phyloP scores from a whole-genome alignment of 2,113 vertebrate species.

The Gyps fulvus region DNA sequence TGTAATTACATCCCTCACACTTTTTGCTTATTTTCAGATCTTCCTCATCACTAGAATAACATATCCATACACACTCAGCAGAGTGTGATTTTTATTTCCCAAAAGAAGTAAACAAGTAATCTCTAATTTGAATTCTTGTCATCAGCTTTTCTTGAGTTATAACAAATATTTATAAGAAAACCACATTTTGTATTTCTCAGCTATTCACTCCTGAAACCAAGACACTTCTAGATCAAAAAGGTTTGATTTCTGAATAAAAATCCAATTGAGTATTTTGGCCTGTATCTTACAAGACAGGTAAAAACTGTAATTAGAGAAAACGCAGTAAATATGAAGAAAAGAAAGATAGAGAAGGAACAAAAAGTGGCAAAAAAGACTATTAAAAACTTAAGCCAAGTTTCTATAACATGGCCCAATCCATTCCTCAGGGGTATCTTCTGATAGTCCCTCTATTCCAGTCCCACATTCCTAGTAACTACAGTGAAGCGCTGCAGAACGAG shows the following conservation, averaged over 20 bases:
- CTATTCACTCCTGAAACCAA: background rate
- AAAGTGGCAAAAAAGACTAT: background rate
- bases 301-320: background rate
- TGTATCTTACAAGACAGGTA: background rate
- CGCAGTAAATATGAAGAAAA: background rate
- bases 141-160: background rate
- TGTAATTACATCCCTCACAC: background rate
- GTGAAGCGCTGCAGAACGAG: accelerated
- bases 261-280: background rate
- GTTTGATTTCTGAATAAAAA: background rate
- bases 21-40: background rate
- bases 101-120: background rate
- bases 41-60: background rate
- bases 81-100: background rate
- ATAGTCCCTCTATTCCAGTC: too few relatives aligned
- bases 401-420: background rate
- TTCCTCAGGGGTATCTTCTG: background rate
- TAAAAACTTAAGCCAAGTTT: background rate
- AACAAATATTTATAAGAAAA: background rate
- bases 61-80: background rate
- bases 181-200: background rate
- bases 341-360: background rate
- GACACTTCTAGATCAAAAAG: background rate
- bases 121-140: background rate
- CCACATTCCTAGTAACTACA: background rate